Base-by-base conservation (phyloP, 2,888 invertebrate genomes). In the Lasius platythorax region DNA sequence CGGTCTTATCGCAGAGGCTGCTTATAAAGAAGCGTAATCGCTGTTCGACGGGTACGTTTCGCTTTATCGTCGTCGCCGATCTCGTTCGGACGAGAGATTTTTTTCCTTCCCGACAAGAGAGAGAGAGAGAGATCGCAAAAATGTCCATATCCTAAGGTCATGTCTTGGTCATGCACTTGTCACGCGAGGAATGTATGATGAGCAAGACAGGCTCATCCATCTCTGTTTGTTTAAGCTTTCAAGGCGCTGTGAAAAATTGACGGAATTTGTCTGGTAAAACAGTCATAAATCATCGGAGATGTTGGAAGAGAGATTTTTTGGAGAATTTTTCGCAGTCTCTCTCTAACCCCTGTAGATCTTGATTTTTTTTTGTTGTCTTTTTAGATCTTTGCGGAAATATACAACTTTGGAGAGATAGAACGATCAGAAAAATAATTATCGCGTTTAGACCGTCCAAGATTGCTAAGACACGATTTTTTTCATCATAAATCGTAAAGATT, bases 21-120 rank as follows among this genome's bases (percentile, higher is more conserved):
- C 63, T 82, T 75, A 75, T 75, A 75, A 73, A 75, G 53, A 75
- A 75, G 82, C 28, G 64, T 82, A 64, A 73, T 73, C 73, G 66
- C 28, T 43, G 74, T 23, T 50, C 64, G 63, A 15, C 53, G 30
- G 73, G 28, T 40, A 53, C n/a, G 50, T 30, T 37, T 28, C 33
- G 37, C 3, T 46, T 70, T 81, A 81, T 81, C 79, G 37, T 63
- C 28, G 37, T 61, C 46, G 61, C 46, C 72, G 61, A 81, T 81
- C 79, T 79, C 43, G 8, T 23, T 46, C 53, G 58, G 43, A 61
- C n/a, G 58, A 53, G 53, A 53, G 53, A 58, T 46, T 58, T 37
- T 23, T 68, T 76, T 67, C 58, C 18, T 33, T 2, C 3, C 43
- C n/a, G 53, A 53, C 15, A 18, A 18, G 46, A n/a, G n/a, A n/a